Conservation (phyloP, 2,113 vertebrate species). For the Salminus brasiliensis region DNA sequence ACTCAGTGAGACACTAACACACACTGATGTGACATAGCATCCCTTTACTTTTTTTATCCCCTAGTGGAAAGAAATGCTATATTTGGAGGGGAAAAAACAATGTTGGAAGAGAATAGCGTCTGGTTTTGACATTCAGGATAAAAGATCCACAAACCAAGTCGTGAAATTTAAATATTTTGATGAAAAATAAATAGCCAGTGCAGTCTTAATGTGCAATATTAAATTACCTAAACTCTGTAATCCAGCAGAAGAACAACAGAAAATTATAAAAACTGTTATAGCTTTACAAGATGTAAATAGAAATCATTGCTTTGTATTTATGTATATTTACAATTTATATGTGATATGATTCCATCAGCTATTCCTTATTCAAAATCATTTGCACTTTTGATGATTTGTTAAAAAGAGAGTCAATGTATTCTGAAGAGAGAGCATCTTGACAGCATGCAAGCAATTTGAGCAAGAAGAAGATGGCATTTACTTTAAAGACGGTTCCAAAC, state of each 20-base stretch:
- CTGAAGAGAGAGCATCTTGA: not conserved
- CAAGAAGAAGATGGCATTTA: slow-evolving; percentile 20
- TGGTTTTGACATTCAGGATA: not conserved
- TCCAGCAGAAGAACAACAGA: not conserved
- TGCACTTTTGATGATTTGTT: too few species aligned
- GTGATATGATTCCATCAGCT: not conserved
- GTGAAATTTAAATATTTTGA: not conserved
- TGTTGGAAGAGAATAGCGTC: not conserved
- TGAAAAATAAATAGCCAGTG: not conserved
- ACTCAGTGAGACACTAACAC: not conserved
- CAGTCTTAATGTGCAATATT: not conserved
- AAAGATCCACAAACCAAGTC: not conserved
- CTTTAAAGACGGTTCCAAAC: not conserved
- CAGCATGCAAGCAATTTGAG: not conserved
- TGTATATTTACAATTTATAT: not conserved
- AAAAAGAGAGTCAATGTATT: too few species aligned
- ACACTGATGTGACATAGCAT: not conserved
- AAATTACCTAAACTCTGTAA: not conserved
- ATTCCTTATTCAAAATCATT: too few species aligned
- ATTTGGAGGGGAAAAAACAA: not conserved
- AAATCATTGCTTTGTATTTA: not conserved
- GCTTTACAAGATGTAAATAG: not conserved
- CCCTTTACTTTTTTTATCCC: not conserved
- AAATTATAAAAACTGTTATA: not conserved
- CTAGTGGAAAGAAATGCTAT: not conserved